A percentile compares a stretch with the other conserved stretches of the same genome.
Evolutionary conservation across 2,113 vertebrate genomes (phyloP).

Genomic region (Machaerirhynchus nigripectus): DNA sequence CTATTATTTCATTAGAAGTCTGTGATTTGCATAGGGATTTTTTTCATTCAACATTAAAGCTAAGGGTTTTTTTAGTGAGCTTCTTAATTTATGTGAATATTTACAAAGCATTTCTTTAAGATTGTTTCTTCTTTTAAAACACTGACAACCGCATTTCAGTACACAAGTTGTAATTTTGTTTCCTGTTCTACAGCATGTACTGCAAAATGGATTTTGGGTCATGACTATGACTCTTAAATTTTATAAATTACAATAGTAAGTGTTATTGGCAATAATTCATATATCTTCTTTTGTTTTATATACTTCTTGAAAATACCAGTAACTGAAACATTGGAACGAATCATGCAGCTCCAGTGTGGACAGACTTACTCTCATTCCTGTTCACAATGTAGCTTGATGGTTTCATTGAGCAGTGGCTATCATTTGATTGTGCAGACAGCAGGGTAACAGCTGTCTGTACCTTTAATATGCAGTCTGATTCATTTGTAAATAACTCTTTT

Average conservation of each 20-base stretch:
- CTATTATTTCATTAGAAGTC: not conserved
- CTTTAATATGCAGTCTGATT: not conserved
- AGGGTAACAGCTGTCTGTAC: not conserved
- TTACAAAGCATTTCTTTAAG: not conserved
- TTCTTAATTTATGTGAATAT: not conserved
- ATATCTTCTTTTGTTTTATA: accelerated
- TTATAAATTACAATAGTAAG: not conserved
- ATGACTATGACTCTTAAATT: not conserved
- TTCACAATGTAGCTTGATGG: not conserved
- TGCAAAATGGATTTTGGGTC: not conserved
- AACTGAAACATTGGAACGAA: not conserved
- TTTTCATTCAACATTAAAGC: not conserved
- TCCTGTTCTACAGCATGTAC: not conserved
- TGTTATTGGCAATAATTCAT: not conserved
- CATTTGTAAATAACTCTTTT: not conserved
- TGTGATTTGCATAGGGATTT: not conserved
- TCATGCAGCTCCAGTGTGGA: not conserved
- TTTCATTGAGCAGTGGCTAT: not conserved
- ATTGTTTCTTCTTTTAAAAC: not conserved
- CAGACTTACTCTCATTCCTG: not conserved
- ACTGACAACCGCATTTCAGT: not conserved
- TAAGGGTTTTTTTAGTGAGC: not conserved
- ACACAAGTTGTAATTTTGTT: not conserved
- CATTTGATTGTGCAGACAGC: not conserved
- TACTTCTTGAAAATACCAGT: not conserved